A percentile compares a stretch with the other conserved stretches of the same genome.
phyloP scores from a whole-genome alignment of 1,140 invertebrate species.

The Nylanderia fulva region DNA sequence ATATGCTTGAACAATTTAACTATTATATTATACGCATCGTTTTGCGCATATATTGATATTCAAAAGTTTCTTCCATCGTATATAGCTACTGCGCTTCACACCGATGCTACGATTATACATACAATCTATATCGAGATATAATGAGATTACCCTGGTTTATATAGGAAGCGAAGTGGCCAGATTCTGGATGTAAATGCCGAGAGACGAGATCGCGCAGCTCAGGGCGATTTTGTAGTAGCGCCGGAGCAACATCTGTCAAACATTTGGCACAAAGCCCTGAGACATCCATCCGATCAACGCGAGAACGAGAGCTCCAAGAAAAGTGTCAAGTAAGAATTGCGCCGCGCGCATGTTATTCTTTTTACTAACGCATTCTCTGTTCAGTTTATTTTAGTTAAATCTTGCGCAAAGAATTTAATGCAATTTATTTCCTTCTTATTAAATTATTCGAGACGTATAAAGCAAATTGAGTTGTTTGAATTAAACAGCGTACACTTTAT shows the following conservation, averaged over 20 bases:
- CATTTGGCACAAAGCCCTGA: conserved; percentile 85
- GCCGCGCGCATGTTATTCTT: not conserved
- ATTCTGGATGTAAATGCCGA: conserved; percentile 82
- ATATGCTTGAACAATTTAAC: too few species aligned
- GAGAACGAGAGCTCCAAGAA: conserved; percentile 72
- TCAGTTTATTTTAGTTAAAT: not conserved
- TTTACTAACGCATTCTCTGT: not conserved
- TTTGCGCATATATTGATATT: not conserved
- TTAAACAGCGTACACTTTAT: not conserved
- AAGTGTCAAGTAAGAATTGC: conserved; percentile 78
- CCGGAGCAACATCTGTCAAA: conserved; percentile 84
- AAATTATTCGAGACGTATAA: not conserved
- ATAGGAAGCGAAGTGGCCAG: conserved; percentile 78
- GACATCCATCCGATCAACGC: conserved; percentile 76
- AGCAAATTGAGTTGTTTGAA: not conserved
- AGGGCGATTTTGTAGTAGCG: conserved; percentile 79
- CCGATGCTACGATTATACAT: not conserved
- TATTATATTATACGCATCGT: not conserved
- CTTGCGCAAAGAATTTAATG: not conserved
- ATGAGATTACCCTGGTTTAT: not conserved
- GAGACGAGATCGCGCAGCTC: conserved; percentile 80
- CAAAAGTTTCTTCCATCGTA: not conserved
- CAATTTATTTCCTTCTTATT: not conserved
- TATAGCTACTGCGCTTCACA: not conserved
- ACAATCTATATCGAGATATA: conserved; percentile 10